A percentile compares a stretch with the other conserved stretches of the same genome.
Evolutionary conservation across 2,113 vertebrate genomes (phyloP).

Genomic region (Xiphophorus maculatus): DNA sequence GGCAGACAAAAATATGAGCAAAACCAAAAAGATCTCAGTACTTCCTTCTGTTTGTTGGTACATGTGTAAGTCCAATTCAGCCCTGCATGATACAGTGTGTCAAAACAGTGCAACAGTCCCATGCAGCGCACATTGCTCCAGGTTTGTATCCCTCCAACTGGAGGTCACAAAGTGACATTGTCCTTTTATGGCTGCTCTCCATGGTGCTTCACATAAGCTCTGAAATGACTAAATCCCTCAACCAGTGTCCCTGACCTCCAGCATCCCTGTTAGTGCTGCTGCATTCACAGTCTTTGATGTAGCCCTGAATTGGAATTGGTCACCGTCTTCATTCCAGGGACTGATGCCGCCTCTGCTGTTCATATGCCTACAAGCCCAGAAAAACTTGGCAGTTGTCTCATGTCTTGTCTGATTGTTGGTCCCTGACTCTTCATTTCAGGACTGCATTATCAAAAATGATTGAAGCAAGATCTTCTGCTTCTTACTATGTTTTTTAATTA

Average conservation of each 20-base stretch:
- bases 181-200: constrained; percentile 76
- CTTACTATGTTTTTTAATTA: constrained; percentile 30
- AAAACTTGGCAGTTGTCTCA: constrained; percentile 40
- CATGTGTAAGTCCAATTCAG: constrained; percentile 27
- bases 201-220: constrained; percentile 77
- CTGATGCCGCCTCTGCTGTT: constrained; percentile 71
- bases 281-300: constrained; percentile 80
- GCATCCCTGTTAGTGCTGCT: constrained; percentile 76
- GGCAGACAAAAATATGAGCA: not conserved
- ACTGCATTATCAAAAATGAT: constrained; percentile 57
- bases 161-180: constrained; percentile 78
- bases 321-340: constrained; percentile 75
- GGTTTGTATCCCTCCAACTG: constrained; percentile 61
- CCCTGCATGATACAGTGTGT: constrained; percentile 54
- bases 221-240: constrained; percentile 79
- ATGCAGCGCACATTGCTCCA: constrained; percentile 52
- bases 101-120: constrained; percentile 51
- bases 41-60: constrained; percentile 17
- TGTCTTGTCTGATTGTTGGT: constrained; percentile 51
- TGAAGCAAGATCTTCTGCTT: constrained; percentile 38
- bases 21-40: constrained; percentile 2
- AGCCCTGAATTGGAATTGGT: constrained; percentile 73
- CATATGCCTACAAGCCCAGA: constrained; percentile 69
- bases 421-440: constrained; percentile 44
- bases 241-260: constrained; percentile 76